Conservation (phyloP, 2,888 invertebrate species). For the Torymus texanus region DNA sequence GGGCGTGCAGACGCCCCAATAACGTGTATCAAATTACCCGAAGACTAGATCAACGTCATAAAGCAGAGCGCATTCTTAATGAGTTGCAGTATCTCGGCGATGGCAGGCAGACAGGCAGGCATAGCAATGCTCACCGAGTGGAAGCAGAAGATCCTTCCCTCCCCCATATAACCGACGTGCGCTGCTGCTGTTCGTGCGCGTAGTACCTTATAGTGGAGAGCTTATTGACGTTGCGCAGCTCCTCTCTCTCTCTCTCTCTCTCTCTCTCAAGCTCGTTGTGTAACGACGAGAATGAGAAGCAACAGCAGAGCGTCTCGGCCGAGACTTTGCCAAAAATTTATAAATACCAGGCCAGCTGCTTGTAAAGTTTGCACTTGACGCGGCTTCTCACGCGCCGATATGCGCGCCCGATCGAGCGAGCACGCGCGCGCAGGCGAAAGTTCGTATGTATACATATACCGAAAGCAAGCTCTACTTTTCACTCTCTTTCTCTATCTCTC, state of each 20-base stretch:
- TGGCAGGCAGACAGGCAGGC: background rate
- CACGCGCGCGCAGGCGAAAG: too few species aligned
- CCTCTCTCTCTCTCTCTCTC: background rate
- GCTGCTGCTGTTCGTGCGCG: background rate
- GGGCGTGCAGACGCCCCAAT: background rate
- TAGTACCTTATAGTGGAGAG: too few species aligned
- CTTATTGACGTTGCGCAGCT: conserved; percentile 18
- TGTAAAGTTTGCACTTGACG: conserved; percentile 43
- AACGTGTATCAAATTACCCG: conserved; percentile 30
- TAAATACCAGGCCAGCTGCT: conserved; percentile 44
- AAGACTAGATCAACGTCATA: conserved; percentile 21
- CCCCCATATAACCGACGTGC: conserved; percentile 16
- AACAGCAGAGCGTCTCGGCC: conserved; percentile 9
- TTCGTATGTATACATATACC: too few species aligned
- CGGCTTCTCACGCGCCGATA: background rate
- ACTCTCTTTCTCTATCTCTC: too few species aligned
- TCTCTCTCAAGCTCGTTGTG: conserved; percentile 10
- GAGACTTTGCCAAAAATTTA: conserved; percentile 53
- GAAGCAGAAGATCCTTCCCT: conserved; percentile 10
- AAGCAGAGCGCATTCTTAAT: conserved; percentile 36
- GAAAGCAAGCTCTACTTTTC: too few species aligned
- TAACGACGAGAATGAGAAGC: background rate
- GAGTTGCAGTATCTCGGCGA: conserved; percentile 23
- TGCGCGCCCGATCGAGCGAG: too few species aligned
- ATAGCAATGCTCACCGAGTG: background rate